A percentile compares a stretch with the other conserved stretches of the same genome.
phyloP scores from a whole-genome alignment of 1,140 invertebrate genomes.

The Geopemphigus sp. region DNA sequence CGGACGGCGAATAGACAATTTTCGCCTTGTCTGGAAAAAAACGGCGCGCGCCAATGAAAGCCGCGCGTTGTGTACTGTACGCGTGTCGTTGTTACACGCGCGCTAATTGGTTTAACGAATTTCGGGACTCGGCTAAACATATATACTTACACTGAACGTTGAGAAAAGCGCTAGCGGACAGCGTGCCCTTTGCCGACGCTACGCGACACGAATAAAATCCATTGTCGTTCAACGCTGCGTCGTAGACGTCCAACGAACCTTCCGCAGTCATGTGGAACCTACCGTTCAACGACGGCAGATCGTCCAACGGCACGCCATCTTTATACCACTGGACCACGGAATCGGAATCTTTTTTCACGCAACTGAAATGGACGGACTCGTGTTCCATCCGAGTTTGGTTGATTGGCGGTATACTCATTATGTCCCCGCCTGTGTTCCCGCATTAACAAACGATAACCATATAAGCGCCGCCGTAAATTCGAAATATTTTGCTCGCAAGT shows the following conservation, averaged over 20 bases:
- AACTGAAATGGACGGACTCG: conserved; percentile 76
- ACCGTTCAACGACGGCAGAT: conserved; percentile 64
- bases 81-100: too few relatives aligned
- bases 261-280: conserved; percentile 64
- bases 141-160: conserved; percentile 89
- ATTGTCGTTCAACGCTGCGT: conserved; percentile 75
- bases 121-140: too few relatives aligned
- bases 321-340: conserved; percentile 70
- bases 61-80: too few relatives aligned
- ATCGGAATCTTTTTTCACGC: conserved; percentile 68
- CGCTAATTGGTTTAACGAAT: too few relatives aligned
- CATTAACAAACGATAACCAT: too few relatives aligned
- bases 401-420: conserved; percentile 78
- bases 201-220: conserved; percentile 89
- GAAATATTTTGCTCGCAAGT: too few relatives aligned
- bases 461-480: too few relatives aligned
- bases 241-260: conserved; percentile 74
- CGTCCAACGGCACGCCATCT: conserved; percentile 63
- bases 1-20: conserved; percentile 82
- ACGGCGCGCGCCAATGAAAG: too few relatives aligned
- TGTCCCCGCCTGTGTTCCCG: conserved; percentile 68
- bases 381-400: conserved; percentile 87
- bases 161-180: conserved; percentile 83
- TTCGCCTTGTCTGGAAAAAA: conserved; percentile 79
- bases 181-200: conserved; percentile 73